Conservation (phyloP, 1,140 invertebrate species). For the Lepidurus arcticus region DNA sequence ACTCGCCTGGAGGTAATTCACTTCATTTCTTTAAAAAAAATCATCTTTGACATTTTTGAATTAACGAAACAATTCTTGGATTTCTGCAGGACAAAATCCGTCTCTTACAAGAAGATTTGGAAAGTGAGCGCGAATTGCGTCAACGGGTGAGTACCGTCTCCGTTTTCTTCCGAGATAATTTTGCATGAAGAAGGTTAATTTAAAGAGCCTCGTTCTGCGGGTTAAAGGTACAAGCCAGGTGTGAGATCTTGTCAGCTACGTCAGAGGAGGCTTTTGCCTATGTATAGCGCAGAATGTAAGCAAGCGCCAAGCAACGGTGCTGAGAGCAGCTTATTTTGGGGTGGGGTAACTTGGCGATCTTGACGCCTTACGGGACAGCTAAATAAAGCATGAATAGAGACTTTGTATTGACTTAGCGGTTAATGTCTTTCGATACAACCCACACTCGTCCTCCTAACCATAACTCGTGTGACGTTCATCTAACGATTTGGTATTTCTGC, state of each 20-base stretch:
- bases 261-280: neutral
- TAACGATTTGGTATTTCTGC: neutral
- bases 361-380: neutral
- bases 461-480: neutral
- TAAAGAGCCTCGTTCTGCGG: neutral
- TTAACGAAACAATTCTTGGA: constrained; percentile 28
- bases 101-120: constrained; percentile 92
- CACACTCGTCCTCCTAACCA: neutral
- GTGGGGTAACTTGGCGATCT: constrained; percentile 24
- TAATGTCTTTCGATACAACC: neutral
- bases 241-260: constrained; percentile 7
- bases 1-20: constrained; percentile 81
- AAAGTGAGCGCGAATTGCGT: constrained; percentile 91
- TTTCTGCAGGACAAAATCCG: constrained; percentile 90
- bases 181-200: neutral
- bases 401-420: neutral
- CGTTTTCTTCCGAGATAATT: neutral
- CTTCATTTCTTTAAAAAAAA: neutral
- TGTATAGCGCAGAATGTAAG: constrained; percentile 20
- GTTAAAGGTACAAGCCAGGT: constrained; percentile 24
- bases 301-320: neutral
- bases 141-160: constrained; percentile 73
- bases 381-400: neutral
- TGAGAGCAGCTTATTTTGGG: constrained; percentile 1
- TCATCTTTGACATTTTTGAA: neutral